phyloP scores from a whole-genome alignment of 37 sponge, comb jelly and placozoan species.

The Oopsacas minuta region DNA sequence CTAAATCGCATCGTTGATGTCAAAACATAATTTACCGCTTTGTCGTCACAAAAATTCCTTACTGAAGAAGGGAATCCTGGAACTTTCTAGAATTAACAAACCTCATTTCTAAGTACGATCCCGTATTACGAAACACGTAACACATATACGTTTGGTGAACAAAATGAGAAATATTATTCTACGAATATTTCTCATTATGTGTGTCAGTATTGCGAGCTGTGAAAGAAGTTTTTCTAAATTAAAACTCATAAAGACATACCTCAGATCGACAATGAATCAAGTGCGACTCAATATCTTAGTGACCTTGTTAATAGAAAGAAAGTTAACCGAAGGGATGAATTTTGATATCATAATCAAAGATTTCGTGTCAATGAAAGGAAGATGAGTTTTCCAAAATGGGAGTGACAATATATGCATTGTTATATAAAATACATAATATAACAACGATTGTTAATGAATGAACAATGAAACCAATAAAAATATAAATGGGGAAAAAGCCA shows the following conservation, averaged over 20 bases:
- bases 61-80: neutral
- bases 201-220: constrained; percentile 6
- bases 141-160: neutral
- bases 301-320: neutral
- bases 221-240: neutral
- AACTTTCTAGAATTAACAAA: neutral
- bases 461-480: too few species aligned
- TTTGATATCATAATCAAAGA: neutral
- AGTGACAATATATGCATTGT: too few species aligned
- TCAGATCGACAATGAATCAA: neutral
- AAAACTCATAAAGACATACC: neutral
- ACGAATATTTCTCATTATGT: neutral
- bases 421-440: too few species aligned
- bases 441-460: too few species aligned
- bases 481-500: too few species aligned
- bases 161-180: neutral
- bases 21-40: too few species aligned
- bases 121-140: neutral
- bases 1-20: neutral
- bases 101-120: neutral
- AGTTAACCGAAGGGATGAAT: neutral
- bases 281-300: neutral
- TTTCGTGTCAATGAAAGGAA: neutral
- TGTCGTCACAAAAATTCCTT: too few species aligned
- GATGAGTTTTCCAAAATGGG: too few species aligned